A percentile compares a stretch with the other conserved stretches of the same genome.
Evolutionary conservation across 2,113 vertebrate species (phyloP).

Genomic region (Trogon melanurus): DNA sequence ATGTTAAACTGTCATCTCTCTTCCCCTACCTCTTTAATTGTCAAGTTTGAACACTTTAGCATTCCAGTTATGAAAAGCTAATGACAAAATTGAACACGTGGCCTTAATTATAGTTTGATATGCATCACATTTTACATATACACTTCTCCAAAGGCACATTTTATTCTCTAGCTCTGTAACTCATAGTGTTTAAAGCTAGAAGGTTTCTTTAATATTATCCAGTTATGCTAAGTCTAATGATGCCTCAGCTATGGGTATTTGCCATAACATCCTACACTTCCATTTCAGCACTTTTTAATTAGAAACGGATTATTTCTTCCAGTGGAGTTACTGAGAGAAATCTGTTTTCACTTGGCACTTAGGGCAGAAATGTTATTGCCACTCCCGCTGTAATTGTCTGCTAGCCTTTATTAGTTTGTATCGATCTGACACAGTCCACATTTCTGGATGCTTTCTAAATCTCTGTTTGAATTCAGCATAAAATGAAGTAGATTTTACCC

Average conservation of each 20-base stretch:
- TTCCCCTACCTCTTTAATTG: background rate
- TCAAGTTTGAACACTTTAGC: background rate
- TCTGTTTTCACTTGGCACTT: background rate
- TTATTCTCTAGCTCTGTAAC: background rate
- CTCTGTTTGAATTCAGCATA: background rate
- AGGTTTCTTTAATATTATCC: background rate
- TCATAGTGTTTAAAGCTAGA: background rate
- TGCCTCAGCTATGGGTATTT: background rate
- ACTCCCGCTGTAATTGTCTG: background rate
- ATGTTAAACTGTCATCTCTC: background rate
- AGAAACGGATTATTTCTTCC: background rate
- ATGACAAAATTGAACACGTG: background rate
- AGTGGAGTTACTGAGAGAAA: background rate
- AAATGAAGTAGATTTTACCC: background rate
- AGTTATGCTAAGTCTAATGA: background rate
- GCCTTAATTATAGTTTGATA: background rate
- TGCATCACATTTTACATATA: background rate
- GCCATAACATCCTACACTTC: background rate
- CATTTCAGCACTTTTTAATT: constrained; percentile 17
- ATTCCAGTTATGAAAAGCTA: background rate
- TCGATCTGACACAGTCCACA: background rate
- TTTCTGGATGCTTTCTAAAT: constrained; percentile 10
- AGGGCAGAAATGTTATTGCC: background rate
- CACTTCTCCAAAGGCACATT: background rate
- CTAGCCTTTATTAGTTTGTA: background rate